Base-by-base conservation (phyloP, 2,797 vertebrate species). In the Amblyopsis hoosieri region DNA sequence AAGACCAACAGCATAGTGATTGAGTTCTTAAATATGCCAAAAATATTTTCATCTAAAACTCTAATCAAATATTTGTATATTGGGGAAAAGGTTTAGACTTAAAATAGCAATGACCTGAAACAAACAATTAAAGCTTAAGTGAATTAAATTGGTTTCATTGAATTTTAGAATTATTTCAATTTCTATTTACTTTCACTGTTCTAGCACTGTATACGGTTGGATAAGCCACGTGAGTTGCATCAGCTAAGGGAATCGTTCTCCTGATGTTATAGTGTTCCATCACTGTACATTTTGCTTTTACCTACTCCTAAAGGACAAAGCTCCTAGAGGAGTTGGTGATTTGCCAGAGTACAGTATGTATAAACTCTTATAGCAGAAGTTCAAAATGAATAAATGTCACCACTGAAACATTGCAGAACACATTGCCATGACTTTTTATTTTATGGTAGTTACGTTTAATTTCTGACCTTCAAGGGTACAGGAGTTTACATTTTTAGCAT, bases 181-280 rank as follows among this genome's bases (percentile, higher is more conserved):
- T 9, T 9, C 37, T 8, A 42, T 42, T 42, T 42, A 42, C 37
- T 42, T 42, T 42, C 37, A 9, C 7, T 42, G 9, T 42, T 42
- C 37, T 42, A 42, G 7, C 37, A 8, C 9, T 42, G 7, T 9
- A 42, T 42, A 0, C 9, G 37, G 37, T 42, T 42, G 37, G 7
- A 1, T 7, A 42, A 78, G 11, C n/a, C 14, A 51, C 48, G 54
- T 54, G 4, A 33, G 50, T 82, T 83, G 62, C 76, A 51, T 84
- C 76, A 84, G 71, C 59, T 11, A 9, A 77, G 78, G 81, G 69
- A 82, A 54, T 79, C 67, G 56, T 19, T 73, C 74, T 80, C 76
- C 48, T 13, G 48, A 48, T 47, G 15, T 57, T 60, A 55, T 78
- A 65, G 14, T 37, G 45, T 69, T 75, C 52, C 42, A 62, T 54